Evolutionary conservation across 2,113 vertebrate species (phyloP).

Genomic region (Marcusenius ussheri): DNA sequence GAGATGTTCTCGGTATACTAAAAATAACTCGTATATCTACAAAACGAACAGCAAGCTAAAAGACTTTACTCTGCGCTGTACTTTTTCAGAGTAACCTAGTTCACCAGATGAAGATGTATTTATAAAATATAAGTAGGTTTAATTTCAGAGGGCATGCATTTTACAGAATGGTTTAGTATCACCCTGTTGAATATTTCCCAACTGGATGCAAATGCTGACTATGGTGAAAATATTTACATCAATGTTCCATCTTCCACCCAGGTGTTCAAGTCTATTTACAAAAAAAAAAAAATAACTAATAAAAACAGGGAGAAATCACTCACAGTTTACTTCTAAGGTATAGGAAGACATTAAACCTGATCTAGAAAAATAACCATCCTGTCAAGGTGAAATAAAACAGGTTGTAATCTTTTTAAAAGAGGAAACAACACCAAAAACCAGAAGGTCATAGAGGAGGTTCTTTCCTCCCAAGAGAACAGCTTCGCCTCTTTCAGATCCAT

Average conservation of each 20-base stretch:
- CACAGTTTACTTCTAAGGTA: neutral
- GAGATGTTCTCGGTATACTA: neutral
- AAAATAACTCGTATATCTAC: neutral
- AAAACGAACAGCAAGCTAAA: neutral
- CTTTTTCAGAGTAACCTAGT: neutral
- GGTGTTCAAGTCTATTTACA: neutral
- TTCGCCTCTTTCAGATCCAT: constrained; percentile 46
- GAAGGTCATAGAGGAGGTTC: neutral
- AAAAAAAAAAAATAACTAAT: neutral
- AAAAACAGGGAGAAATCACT: neutral
- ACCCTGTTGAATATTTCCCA: constrained; percentile 6
- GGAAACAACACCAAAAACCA: neutral
- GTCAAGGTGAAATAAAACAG: neutral
- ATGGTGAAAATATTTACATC: constrained; percentile 1
- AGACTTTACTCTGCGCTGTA: neutral
- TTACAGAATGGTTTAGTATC: neutral
- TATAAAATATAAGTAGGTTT: constrained; percentile 6
- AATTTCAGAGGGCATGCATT: constrained; percentile 1
- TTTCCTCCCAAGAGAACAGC: neutral
- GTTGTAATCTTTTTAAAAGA: neutral
- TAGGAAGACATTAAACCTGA: neutral
- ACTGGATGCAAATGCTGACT: neutral
- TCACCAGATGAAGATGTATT: neutral
- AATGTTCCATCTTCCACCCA: neutral
- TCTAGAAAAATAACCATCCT: neutral